Percentiles rank a stretch among this genome's conserved stretches.
phyloP scores from a whole-genome alignment of 2,888 invertebrate genomes.

The Ecliptopera silaceata region DNA sequence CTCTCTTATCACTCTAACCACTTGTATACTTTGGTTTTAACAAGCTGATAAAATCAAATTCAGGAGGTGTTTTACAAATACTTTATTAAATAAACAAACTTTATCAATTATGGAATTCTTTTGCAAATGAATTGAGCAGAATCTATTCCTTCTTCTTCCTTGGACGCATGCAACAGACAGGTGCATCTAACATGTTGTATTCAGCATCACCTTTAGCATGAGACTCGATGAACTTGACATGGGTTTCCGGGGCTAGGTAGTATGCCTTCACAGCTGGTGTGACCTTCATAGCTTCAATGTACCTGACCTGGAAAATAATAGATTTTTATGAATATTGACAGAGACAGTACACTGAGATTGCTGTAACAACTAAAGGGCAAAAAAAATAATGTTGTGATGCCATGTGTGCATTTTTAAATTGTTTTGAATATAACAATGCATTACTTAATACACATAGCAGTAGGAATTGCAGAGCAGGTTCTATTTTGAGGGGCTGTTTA shows the following conservation, averaged over 20 bases:
- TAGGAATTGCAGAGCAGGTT: too few relatives aligned
- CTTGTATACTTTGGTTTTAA: neutral
- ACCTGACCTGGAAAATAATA: conserved; percentile 58
- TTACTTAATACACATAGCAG: too few relatives aligned
- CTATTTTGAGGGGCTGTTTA: too few relatives aligned
- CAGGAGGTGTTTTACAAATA: conserved; percentile 5
- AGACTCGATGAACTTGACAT: conserved; percentile 87
- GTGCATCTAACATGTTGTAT: conserved; percentile 84
- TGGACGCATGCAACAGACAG: conserved; percentile 74
- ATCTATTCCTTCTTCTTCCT: conserved; percentile 75
- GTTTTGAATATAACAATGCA: too few relatives aligned
- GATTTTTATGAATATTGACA: neutral
- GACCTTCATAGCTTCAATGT: conserved; percentile 87
- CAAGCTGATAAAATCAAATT: conserved; percentile 9
- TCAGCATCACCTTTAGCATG: conserved; percentile 86
- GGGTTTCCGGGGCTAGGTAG: conserved; percentile 86
- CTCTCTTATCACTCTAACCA: neutral
- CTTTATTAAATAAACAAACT: conserved; percentile 4
- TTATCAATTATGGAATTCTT: conserved; percentile 4
- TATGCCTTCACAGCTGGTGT: conserved; percentile 87
- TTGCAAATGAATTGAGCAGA: neutral
- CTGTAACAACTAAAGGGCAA: too few relatives aligned
- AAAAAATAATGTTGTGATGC: too few relatives aligned
- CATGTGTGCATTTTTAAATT: too few relatives aligned
- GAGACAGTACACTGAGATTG: too few relatives aligned